Base-by-base conservation (phyloP, 2,113 vertebrate genomes). In the Catharus fuscescens region DNA sequence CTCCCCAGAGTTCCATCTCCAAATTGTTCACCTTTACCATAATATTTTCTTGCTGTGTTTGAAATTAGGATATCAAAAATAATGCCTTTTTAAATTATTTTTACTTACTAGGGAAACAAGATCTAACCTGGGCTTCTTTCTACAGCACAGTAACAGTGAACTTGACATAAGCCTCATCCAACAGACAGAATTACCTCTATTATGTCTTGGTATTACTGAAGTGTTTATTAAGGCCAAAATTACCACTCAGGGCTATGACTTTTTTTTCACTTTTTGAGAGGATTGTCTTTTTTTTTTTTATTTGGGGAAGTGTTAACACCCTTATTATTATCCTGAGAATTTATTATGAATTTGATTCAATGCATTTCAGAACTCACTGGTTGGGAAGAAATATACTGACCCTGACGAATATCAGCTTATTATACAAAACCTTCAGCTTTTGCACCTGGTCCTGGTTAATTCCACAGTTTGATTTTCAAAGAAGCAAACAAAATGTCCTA, bases 331-430 rank as follows among this genome's bases (percentile, higher is more conserved):
- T 36, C 54, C 50, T 8, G 14, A 31, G 54, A 48, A 28, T 67
- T 91, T 65, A 84, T 89, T 89, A n/a, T 76, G 70, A 48, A 65
- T 87, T 72, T 86, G 31, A 86, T 70, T 88, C 50, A 91, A 28
- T 20, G 21, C 14, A 70, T 85, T 71, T 70, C 62, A 81, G 45
- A 82, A 36, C 28, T 81, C 77, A 67, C 18, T 89, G 44, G 17
- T 45, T 45, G 32, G n/a, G 80, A 89, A 95, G 65, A 88, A 91
- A 70, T 77, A 38, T 32, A 56, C 24, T 44, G 50, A 82, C 18
- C 36, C 38, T 71, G 42, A 50, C 10, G 24, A 93, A 67, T 83
- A 92, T 76, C 53, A 79, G 40, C 23, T 90, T 57, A n/a, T 77
- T 80, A 73, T 24, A 48, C 31, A 73, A 96, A 93, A 67, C 21